Percentiles rank a stretch among this genome's conserved stretches.
phyloP scores from a whole-genome alignment of 2,113 vertebrate genomes.

The Ceratotherium simum region DNA sequence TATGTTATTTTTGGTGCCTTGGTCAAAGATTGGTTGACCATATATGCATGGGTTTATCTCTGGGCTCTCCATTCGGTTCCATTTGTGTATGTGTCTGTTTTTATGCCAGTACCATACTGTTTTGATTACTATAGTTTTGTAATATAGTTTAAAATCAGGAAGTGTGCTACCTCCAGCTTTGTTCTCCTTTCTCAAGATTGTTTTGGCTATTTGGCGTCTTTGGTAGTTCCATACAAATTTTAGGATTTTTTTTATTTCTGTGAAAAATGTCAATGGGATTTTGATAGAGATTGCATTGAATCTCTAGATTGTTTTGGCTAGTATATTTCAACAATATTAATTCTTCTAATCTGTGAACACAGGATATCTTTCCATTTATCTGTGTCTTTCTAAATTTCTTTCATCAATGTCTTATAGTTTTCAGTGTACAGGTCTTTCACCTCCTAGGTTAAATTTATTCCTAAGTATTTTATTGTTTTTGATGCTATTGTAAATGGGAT shows the following conservation, averaged over 20 bases:
- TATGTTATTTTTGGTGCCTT: not conserved
- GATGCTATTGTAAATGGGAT: not conserved
- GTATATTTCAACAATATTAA: too few species aligned
- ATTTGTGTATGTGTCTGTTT: not conserved
- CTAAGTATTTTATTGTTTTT: too few species aligned
- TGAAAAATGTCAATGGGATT: not conserved
- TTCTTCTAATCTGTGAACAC: too few species aligned
- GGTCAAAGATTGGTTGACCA: not conserved
- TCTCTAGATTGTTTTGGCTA: not conserved
- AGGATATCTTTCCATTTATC: too few species aligned
- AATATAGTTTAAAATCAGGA: not conserved
- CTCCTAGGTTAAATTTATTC: too few species aligned
- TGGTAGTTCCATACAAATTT: not conserved
- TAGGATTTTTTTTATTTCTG: not conserved
- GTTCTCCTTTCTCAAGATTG: not conserved
- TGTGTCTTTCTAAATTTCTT: too few species aligned
- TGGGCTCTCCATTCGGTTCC: not conserved
- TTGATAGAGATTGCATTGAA: not conserved
- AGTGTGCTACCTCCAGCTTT: not conserved
- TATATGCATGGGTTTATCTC: not conserved
- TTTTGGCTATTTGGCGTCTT: not conserved
- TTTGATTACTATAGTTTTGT: not conserved
- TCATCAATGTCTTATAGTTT: too few species aligned
- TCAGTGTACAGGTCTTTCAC: too few species aligned
- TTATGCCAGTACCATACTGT: not conserved